Evolutionary conservation across 2,113 vertebrate genomes (phyloP), one percentile per base, ranked within the genome.

Genomic region (Pterocles burchelli): DNA sequence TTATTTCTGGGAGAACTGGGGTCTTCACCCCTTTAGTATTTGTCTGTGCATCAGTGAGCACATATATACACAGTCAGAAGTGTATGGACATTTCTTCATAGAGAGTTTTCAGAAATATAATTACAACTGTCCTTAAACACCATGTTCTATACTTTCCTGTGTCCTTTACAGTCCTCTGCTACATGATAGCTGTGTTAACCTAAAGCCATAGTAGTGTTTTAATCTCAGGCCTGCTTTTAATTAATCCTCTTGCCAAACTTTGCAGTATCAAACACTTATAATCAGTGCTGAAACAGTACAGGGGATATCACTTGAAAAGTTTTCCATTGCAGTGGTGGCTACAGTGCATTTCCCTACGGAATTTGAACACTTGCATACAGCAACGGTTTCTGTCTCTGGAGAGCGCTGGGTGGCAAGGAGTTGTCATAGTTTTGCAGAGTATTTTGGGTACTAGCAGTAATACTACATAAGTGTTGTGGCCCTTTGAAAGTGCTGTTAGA

Each of bases 331-430:
- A 7, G 7, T 29, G 21, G 20, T 77, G 29, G 48, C 12, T 81
- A 29, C 52, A 77, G 51, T 1, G 0, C 33, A 26, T 67, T 46
- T 38, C 33, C 7, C 17, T 62, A 3, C 1, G 6, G 17, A 29
- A n/a, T 77, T 13, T 59, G 55, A 74, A 46, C 62, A 76, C 29
- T 63, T 86, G 33, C 8, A 12, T 45, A 28, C 6, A 34, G 51
- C 36, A 88, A 20, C 0, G 0, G 26, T 38, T 89, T 78, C 28
- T 48, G 38, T 45, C 65, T 81, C 31, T 43, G 34, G 31, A 34
- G 57, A 63, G n/a, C 1, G 0, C 61, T 19, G 12, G 45, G 15
- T n/a, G 4, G 11, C 38, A 71, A 88, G 46, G 16, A 59, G 14
- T 43, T 67, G n/a, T 49, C 79, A 75, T 66, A 49, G 22, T 73